Conservation (phyloP, 2,797 vertebrate species). For the Meda fulgida region DNA sequence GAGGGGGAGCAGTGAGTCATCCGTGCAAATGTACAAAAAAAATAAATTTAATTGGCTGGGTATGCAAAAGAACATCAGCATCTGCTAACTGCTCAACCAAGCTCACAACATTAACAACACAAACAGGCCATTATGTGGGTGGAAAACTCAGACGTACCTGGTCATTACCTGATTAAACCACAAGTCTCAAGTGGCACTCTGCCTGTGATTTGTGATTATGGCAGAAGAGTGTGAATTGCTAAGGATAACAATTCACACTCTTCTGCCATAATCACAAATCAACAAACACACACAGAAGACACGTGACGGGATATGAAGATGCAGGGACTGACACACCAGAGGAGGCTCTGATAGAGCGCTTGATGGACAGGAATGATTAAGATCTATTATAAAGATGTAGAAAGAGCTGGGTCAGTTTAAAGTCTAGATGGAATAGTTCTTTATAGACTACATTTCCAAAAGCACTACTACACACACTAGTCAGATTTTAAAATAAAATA, state of each 20-base stretch:
- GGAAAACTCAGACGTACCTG: slow-evolving; percentile 29
- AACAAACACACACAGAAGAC: neutral
- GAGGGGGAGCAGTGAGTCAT: slow-evolving; percentile 18
- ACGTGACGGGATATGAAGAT: neutral
- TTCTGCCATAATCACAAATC: neutral
- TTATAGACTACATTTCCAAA: neutral
- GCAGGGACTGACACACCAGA: neutral
- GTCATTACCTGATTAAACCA: slow-evolving; percentile 48
- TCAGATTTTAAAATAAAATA: neutral
- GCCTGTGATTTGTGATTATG: neutral
- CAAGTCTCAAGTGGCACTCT: slow-evolving; percentile 24
- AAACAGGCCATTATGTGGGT: slow-evolving; percentile 48
- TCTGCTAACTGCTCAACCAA: slow-evolving; percentile 34
- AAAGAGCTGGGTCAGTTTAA: neutral
- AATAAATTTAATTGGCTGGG: slow-evolving; percentile 32
- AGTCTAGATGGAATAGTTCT: neutral
- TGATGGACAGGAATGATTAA: neutral
- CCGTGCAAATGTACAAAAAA: slow-evolving; percentile 18
- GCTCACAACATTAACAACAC: slow-evolving; percentile 16
- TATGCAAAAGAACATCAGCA: slow-evolving; percentile 11
- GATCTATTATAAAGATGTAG: neutral
- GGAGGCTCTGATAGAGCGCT: neutral
- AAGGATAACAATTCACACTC: neutral
- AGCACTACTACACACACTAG: neutral
- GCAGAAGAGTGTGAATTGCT: neutral